phyloP scores from a whole-genome alignment of 2,797 vertebrate species.

The Arremon brunneinucha region DNA sequence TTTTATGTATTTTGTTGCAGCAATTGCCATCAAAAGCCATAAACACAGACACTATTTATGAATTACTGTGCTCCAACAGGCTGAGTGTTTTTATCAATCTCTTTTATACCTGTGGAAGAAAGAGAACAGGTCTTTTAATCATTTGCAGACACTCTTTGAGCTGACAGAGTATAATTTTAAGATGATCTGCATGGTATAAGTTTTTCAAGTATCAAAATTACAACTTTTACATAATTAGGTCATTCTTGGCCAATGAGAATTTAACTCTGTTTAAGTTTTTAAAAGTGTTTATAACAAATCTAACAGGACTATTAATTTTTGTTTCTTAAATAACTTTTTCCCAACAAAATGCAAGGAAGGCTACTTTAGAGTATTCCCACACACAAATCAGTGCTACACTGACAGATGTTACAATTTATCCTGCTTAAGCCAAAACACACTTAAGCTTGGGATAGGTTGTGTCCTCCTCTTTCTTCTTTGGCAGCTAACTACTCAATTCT shows the following conservation, averaged over 20 bases:
- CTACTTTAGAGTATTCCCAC: neutral
- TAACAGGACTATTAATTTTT: neutral
- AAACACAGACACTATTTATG: neutral
- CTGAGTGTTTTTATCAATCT: neutral
- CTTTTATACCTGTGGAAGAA: neutral
- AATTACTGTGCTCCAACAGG: neutral
- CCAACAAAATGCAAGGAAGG: neutral
- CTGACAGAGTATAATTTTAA: neutral
- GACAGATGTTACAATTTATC: neutral
- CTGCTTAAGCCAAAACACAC: neutral
- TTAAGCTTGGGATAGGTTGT: neutral
- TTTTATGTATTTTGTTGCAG: neutral
- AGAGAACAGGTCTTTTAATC: neutral
- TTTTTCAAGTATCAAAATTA: neutral
- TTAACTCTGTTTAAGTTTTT: neutral
- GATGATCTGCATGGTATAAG: neutral
- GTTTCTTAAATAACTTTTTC: neutral
- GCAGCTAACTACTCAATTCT: neutral
- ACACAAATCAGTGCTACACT: neutral
- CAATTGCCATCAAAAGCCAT: neutral
- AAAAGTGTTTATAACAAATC: neutral
- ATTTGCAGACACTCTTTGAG: neutral
- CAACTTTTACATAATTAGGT: neutral
- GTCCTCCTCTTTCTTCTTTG: neutral
- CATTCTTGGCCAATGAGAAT: neutral